Base-by-base conservation (phyloP, 2,888 invertebrate species). In the Phaedon cochleariae region DNA sequence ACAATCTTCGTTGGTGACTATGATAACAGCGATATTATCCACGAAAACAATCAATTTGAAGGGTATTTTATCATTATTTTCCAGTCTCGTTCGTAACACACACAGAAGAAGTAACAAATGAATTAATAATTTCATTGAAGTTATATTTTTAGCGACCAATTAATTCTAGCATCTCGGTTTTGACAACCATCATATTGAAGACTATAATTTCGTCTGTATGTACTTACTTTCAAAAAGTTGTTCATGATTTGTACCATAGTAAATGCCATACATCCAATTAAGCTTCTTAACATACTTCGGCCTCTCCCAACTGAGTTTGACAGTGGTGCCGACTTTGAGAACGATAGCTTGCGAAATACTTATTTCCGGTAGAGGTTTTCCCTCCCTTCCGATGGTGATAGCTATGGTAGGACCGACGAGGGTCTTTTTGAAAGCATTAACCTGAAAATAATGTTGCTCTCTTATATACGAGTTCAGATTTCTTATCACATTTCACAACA, bases 241-340 rank as follows among this genome's bases (percentile, higher is more conserved):
- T 5, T 86, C 85, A 76, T 84, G 86, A 72, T 77, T 85, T 2
- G 87, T 81, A 0, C 89, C 90, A 75, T 92, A 94, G 80, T 92
- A 90, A 46, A 94, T 85, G 18, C 90, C 92, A 78, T 94, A 95
- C 3, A 84, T 74, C 88, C 88, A 90, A 49, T 84, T 84, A 6
- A 84, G 80, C 68, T 86, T 89, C n/a, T 87, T 82, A 0, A 84
- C 82, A 41, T 85, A 86, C 20, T 85, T 85, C 0, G 92, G 90
- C 7, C 87, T 85, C 12, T 86, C 83, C 94, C 94, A 94, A 7
- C 83, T 84, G 15, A 94, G 76, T 70, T 88, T 87, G 0, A 92
- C 90, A 0, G 89, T 83, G 0, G 90, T 90, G 0, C 88, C 86
- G 46, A 85, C 84, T 76, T 87, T 87, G 0, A 87, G 73, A 10